Evolutionary conservation across 2,113 vertebrate species (phyloP).

Genomic region (Mus musculus): DNA sequence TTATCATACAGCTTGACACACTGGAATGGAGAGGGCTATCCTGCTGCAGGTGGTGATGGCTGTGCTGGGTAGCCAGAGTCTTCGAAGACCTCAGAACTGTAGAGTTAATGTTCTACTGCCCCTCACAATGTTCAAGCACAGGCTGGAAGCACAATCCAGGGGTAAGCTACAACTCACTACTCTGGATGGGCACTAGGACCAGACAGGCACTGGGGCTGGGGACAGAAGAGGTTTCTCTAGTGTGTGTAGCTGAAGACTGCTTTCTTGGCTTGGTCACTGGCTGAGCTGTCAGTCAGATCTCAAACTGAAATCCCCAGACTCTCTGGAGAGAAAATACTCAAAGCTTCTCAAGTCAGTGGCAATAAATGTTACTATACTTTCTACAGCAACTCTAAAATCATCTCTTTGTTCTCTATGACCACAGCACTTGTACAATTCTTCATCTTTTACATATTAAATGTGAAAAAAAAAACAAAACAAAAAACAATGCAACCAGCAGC

Average conservation of each 20-base stretch:
- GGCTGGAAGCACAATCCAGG: neutral
- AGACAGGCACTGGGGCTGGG: neutral
- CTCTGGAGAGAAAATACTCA: neutral
- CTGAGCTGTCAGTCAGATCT: neutral
- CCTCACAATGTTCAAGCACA: neutral
- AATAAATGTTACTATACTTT: neutral
- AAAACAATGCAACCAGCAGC: neutral
- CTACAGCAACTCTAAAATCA: neutral
- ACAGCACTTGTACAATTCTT: neutral
- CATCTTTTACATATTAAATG: neutral
- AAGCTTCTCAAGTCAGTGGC: neutral
- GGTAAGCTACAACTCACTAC: neutral
- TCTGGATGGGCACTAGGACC: accelerated
- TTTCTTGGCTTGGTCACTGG: neutral
- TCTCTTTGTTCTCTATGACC: accelerated
- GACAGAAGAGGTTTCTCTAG: too few species aligned
- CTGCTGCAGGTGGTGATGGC: too few species aligned
- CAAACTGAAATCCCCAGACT: neutral
- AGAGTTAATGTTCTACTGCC: too few species aligned
- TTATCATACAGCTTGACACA: accelerated
- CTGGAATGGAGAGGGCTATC: accelerated
- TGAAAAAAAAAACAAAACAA: neutral
- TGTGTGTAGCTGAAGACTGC: accelerated
- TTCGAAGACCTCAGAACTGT: accelerated
- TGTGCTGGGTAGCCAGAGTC: accelerated